Base-by-base conservation (phyloP, 2,113 vertebrate species). In the Bombycilla garrulus region DNA sequence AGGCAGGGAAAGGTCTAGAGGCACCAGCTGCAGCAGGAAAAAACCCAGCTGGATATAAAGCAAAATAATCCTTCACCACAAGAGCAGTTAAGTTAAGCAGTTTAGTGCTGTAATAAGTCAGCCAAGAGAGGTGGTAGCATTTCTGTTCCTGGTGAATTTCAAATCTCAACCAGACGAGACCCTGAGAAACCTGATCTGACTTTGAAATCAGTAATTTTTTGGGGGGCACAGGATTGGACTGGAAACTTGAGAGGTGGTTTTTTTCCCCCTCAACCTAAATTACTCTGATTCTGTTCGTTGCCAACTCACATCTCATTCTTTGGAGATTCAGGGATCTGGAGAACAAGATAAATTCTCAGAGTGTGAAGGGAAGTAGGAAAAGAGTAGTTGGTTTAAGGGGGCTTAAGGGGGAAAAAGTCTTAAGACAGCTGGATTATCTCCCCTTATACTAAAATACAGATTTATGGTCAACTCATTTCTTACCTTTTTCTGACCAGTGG, bases 11-110 rank as follows among this genome's bases (percentile, higher is more conserved):
- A 86, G n/a, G 50, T 86, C 58, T 70, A 11, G 67, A 92, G 67
- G 62, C 86, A 91, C 35, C 77, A 83, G 36, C 38, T 96, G 91
- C 93, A 92, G 58, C 93, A 92, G 60, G 70, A 88, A 73, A 48
- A 65, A 60, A 45, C 57, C 38, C 65, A 74, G 17, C 48, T 86
- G 66, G 29, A 60, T 80, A 29, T 61, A 86, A 86, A 71, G 67
- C 40, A 71, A 57, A 85, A 38, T 56, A 85, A 86, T 50, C 45
- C n/a, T 83, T 88, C 42, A 72, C 16, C 36, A 48, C 35, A 18
- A 89, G 28, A 91, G 42, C 20, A n/a, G 42, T 89, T 77, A 42
- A 67, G 71, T 67, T 77, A 86, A 86, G 84, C 73, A 78, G 64
- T 78, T 69, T 45, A 81, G 19, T 35, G 24, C 54, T 70, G 31